Conservation (phyloP, 2,113 vertebrate genomes). For the Cavia aperea region DNA sequence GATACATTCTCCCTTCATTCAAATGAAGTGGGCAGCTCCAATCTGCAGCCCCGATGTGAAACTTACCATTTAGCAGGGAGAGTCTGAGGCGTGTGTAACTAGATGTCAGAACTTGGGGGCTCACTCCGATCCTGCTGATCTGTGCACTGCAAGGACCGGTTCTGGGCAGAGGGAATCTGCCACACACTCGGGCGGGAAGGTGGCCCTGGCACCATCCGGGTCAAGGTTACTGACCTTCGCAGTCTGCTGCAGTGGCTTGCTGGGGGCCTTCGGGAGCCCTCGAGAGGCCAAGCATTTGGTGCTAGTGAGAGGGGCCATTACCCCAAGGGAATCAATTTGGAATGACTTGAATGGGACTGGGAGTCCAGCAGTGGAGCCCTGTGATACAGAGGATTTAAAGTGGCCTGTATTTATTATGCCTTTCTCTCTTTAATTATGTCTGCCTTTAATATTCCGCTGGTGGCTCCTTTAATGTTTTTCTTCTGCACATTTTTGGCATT, state of each 20-base stretch:
- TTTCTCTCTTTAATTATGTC: conserved; percentile 65
- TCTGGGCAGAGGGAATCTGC: background rate
- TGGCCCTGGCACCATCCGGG: fast-evolving
- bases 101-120: background rate
- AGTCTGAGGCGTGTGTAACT: background rate
- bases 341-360: conserved; percentile 48
- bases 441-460: conserved; percentile 63
- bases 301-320: conserved; percentile 52
- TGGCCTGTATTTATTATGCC: conserved; percentile 58
- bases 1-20: background rate
- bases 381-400: conserved; percentile 56
- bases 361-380: conserved; percentile 10
- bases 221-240: background rate
- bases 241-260: background rate
- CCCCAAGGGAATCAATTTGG: conserved; percentile 33
- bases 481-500: conserved; percentile 45
- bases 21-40: background rate
- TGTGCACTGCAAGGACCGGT: background rate
- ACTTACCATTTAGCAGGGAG: background rate
- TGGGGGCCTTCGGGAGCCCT: conserved; percentile 8
- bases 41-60: background rate
- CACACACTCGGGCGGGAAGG: background rate
- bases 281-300: conserved; percentile 50
- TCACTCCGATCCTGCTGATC: background rate
- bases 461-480: conserved; percentile 54